phyloP scores from a whole-genome alignment of 2,113 vertebrate genomes.

The Terrapene triunguis region DNA sequence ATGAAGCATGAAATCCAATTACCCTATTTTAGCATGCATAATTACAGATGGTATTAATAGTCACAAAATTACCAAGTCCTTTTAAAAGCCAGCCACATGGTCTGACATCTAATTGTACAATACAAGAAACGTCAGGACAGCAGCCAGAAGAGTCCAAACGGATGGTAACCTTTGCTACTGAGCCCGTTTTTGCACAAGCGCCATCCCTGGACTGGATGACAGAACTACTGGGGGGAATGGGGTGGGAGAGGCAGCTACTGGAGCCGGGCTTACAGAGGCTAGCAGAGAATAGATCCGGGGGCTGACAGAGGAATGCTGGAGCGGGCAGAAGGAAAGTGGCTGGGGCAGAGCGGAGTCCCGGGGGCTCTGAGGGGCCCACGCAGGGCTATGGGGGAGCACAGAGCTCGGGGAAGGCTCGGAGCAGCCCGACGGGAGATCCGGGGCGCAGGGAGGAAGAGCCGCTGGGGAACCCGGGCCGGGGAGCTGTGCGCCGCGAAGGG shows the following conservation, averaged over 20 bases:
- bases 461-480: not conserved
- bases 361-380: no score
- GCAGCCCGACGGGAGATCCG: not conserved
- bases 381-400: no score
- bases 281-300: not conserved
- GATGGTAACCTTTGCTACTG: not conserved
- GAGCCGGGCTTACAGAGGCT: fast-evolving
- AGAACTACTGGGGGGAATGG: fast-evolving
- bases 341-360: not conserved
- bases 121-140: not conserved
- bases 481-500: not conserved
- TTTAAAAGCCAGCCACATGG: not conserved
- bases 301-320: no score
- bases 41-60: fast-evolving
- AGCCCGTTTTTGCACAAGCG: not conserved
- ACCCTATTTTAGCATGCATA: not conserved
- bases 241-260: not conserved
- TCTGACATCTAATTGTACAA: not conserved
- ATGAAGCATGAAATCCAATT: not conserved
- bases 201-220: not conserved
- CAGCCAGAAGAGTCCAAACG: not conserved
- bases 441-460: not conserved
- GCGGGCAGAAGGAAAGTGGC: not conserved
- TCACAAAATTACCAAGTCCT: not conserved
- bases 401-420: not conserved